Evolutionary conservation across 2,888 invertebrate species (phyloP), one percentile per base, ranked within the genome.

Genomic region (Oscheius sp.): DNA sequence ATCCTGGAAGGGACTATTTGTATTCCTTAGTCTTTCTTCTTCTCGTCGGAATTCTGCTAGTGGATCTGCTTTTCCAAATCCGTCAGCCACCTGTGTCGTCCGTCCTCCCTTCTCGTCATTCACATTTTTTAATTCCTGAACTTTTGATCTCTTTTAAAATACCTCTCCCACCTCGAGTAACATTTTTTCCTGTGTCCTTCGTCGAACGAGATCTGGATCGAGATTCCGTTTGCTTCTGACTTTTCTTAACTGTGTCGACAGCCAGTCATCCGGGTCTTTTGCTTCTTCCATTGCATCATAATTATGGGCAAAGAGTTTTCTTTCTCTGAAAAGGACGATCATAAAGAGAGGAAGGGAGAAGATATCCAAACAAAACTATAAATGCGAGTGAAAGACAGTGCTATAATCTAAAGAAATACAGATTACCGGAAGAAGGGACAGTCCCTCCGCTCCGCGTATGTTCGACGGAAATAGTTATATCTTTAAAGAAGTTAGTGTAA

Each of bases 121-220:
- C 20, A 67, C 81, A 61, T 85, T 83, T 61, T 62, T 62, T 22
- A 62, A 20, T 33, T 62, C 62, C 62, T 57, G 22, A 12, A 22
- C 26, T 68, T 64, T 85, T 84, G 67, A 64, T n/a, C 2, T 12
- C 47, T 12, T 17, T 9, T 5, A 68, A 33, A 59, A 28, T 17
- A 12, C 22, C 17, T 17, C 14, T 14, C 47, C 2, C 45, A 79
- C 80, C 71, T 85, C 86, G 47, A 84, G 72, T 57, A 87, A 26
- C 84, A 86, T 73, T 85, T 87, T 74, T 83, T 88, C 82, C 82
- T 86, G 79, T 67, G 81, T 73, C 72, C 84, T 70, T 81, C 86
- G 70, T 82, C 84, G 65, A 30, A 71, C 73, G 51, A 80, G 56
- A 36, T 77, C 77, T 14, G 83, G 84, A 63, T 82, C 81, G 41